Evolutionary conservation across 2,888 invertebrate species (phyloP), one percentile per base, ranked within the genome.

Genomic region (Rutpela maculata): DNA sequence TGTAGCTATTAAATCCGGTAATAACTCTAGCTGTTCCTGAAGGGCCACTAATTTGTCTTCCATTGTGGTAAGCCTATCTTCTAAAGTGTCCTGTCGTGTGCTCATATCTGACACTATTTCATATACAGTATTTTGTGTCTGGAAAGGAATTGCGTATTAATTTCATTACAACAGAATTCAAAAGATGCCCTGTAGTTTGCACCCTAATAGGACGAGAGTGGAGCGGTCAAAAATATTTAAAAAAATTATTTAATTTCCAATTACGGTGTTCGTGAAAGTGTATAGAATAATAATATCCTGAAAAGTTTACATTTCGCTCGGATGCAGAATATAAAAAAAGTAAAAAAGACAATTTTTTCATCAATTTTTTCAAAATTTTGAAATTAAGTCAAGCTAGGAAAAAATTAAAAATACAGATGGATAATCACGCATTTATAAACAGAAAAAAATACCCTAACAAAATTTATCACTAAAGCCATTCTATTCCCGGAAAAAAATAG

Each of bases 71-170:
- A 99, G 93, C 87, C 98, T 94, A 90, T 98, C 97, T 90, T 99
- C 99, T 84, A 99, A 93, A 70, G 95, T 94, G 89, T 98, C 97
- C 90, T 99, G 98, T 73, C 98, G 94, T 78, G 95, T 94, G 88
- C 97, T 97, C 96, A 99, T 97, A 87, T 99, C 99, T 75, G 98
- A 97, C 82, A 99, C 98, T 87, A 99, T 96, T 91, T 99, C 99
- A 90, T 99, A 99, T 84, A 99, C 98, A 72, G 97, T 97, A 88
- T 97, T 98, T 92, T 99, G 98, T 83, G 98, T 99, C 99, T 99
- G 93, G 92, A 86, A 92, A 74, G 31, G 35, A 9, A 65, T 18
- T 63, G 6, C n/a, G 50, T n/a, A 50, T n/a, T 50, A 1, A 50
- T 50, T 50, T n/a, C 15, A 15, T 43, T 15, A 26, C 15, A 7